Percentiles rank a stretch among this genome's conserved stretches.
phyloP scores from a whole-genome alignment of 2,888 invertebrate genomes.

The Sepiola atlantica region DNA sequence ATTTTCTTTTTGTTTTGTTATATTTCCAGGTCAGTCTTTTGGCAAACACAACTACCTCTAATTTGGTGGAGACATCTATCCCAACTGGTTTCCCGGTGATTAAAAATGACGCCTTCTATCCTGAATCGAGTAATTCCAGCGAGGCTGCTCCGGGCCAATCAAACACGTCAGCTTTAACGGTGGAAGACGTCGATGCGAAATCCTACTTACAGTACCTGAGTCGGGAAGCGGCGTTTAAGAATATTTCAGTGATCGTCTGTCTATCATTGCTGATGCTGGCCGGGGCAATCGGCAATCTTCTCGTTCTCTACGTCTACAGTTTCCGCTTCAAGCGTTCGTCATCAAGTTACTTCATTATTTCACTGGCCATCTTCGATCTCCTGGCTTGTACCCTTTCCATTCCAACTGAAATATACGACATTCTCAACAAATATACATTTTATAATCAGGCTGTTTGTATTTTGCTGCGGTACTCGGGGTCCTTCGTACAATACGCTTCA shows the following conservation, averaged over 20 bases:
- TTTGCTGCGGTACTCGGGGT: conserved; percentile 61
- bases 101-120: not conserved
- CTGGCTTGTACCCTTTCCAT: conserved; percentile 64
- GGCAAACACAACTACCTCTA: not conserved
- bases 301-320: conserved; percentile 66
- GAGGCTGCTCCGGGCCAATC: not conserved
- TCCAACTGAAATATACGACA: conserved; percentile 65
- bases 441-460: conserved; percentile 62
- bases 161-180: not conserved
- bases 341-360: conserved; percentile 67
- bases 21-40: not conserved
- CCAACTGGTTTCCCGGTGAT: not conserved
- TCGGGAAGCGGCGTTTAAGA: conserved; percentile 58
- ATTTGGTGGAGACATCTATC: not conserved
- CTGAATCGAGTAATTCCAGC: not conserved
- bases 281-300: conserved; percentile 62
- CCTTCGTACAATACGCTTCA: conserved; percentile 63
- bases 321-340: conserved; percentile 64
- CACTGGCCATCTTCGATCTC: conserved; percentile 68
- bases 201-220: conserved; percentile 55
- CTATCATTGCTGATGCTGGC: conserved; percentile 60
- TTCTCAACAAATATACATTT: conserved; percentile 64
- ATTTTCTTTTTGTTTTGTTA: not conserved
- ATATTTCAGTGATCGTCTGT: conserved; percentile 63
- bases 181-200: not conserved